These are phyloP conservation scores for Apotomis capreana DNA, from an alignment of 2,888 invertebrate genomes.

Conservation along the genomic window DNA sequence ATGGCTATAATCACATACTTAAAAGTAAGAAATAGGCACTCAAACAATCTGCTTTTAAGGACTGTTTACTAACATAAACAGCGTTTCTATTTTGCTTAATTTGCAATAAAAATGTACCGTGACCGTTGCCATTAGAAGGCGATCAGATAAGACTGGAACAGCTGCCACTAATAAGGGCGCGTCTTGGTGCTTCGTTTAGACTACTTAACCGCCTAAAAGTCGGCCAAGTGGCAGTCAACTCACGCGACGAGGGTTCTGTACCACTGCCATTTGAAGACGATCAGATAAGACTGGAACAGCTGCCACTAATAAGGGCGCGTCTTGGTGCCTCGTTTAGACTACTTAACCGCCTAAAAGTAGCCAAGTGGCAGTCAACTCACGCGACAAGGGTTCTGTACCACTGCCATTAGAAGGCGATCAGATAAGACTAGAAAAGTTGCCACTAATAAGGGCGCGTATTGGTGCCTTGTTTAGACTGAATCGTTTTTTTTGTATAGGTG, in stretches of 20 bases:
- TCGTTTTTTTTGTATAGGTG: no score
- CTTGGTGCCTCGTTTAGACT: conserved; percentile 50
- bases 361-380: no score
- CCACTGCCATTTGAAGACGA: conserved; percentile 65
- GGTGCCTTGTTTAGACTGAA: conserved; percentile 44
- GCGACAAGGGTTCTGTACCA: conserved; percentile 46
- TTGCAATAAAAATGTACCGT: conserved; percentile 64
- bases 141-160: conserved; percentile 71
- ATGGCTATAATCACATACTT: no score
- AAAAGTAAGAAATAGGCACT: no score
- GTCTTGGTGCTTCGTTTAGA: conserved; percentile 60
- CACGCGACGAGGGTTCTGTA: conserved; percentile 37
- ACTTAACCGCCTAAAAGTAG: background rate
- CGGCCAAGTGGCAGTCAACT: no score
- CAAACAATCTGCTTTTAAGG: background rate
- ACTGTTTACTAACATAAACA: conserved; percentile 20
- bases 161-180: conserved; percentile 64
- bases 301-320: conserved; percentile 65
- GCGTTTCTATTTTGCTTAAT: conserved; percentile 46
- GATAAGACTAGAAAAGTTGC: conserved; percentile 66
- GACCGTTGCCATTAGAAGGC: conserved; percentile 67
- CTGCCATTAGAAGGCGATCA: conserved; percentile 69
- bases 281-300: conserved; percentile 70
- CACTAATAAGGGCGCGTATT: conserved; percentile 65
- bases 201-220: background rate